A percentile compares a stretch with the other conserved stretches of the same genome.
Conservation (phyloP, 1,140 invertebrate genomes). For the Megalopta genalis region DNA sequence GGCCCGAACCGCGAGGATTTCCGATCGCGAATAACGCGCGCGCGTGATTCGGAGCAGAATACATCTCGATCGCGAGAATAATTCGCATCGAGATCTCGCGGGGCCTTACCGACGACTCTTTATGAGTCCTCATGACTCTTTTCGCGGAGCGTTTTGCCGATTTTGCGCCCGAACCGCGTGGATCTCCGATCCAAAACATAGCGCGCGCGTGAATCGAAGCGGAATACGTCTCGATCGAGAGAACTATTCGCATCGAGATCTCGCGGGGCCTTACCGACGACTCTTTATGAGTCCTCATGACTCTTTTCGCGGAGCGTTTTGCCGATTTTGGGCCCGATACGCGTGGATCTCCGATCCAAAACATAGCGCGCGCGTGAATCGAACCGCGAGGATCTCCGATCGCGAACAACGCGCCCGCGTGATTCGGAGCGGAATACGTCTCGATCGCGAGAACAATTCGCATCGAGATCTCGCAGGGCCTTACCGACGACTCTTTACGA, state of each 20-base stretch:
- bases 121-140: constrained; percentile 25
- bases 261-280: constrained; percentile 17
- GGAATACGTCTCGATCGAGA: no score
- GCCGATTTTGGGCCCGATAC: constrained; percentile 7
- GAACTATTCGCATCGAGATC: no score
- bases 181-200: no score
- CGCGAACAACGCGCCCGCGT: background rate
- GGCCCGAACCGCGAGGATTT: constrained; percentile 1
- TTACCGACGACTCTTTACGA: constrained; percentile 35
- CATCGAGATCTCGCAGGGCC: constrained; percentile 20
- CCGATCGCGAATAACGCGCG: background rate
- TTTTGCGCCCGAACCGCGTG: constrained; percentile 5
- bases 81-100: no score
- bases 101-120: constrained; percentile 25
- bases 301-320: background rate
- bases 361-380: background rate
- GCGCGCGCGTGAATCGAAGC: no score
- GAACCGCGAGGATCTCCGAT: constrained; percentile 4
- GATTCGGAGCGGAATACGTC: no score
- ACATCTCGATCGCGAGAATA: no score
- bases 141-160: constrained; percentile 3
- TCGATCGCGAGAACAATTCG: no score
- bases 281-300: constrained; percentile 35
- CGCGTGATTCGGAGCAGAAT: no score
- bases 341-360: constrained; percentile 3